phyloP scores from a whole-genome alignment of 2,888 invertebrate species.

The Syrista parreyssii region DNA sequence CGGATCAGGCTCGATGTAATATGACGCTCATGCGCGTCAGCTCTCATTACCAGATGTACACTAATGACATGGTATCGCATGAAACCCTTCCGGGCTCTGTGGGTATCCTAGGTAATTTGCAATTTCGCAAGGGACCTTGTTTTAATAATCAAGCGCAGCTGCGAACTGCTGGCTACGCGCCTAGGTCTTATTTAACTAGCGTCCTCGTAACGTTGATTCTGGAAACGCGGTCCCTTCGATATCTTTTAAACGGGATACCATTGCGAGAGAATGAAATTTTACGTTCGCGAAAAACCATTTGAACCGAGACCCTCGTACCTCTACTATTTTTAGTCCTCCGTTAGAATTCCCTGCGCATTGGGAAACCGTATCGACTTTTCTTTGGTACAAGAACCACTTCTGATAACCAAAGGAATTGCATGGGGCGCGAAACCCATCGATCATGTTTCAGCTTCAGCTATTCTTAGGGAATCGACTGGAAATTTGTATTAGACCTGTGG shows the following conservation, averaged over 20 bases:
- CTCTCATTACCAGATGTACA: neutral
- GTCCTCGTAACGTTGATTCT: neutral
- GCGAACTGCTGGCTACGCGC: neutral
- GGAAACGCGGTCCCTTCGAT: neutral
- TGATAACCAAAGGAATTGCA: neutral
- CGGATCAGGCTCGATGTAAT: neutral
- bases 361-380: neutral
- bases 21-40: neutral
- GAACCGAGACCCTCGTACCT: neutral
- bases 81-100: neutral
- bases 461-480: neutral
- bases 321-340: neutral
- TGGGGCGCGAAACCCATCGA: neutral
- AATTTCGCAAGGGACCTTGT: neutral
- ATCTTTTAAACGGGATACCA: neutral
- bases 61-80: neutral
- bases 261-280: neutral
- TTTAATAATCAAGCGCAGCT: neutral
- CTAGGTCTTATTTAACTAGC: neutral
- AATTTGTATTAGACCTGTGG: neutral
- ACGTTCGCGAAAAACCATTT: neutral
- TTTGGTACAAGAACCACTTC: neutral
- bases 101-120: neutral
- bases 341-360: neutral
- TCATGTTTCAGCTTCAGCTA: neutral